Evolutionary conservation across 1,140 invertebrate species (phyloP).

Genomic region (Lucilia cuprina): DNA sequence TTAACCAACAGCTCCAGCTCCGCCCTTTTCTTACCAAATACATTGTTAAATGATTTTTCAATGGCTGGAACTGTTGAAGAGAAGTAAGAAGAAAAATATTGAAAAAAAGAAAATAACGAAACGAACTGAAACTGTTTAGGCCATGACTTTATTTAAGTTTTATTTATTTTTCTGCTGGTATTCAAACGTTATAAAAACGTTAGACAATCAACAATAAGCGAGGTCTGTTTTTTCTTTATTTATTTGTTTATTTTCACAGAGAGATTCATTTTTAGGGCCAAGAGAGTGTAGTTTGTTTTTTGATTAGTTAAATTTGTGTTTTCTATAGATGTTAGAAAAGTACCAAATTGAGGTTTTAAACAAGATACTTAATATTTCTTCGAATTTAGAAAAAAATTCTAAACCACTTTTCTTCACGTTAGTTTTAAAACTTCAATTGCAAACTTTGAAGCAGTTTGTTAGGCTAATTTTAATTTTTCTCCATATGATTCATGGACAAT

Average conservation of each 20-base stretch:
- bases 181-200: not conserved
- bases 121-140: not conserved
- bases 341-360: no score
- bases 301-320: no score
- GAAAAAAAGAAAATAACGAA: not conserved
- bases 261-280: not conserved
- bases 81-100: not conserved
- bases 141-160: not conserved
- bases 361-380: no score
- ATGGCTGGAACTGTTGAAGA: not conserved
- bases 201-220: not conserved
- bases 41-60: not conserved
- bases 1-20: not conserved
- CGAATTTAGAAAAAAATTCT: no score
- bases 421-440: no score
- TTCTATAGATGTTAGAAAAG: no score
- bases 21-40: constrained; percentile 3
- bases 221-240: not conserved
- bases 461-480: no score
- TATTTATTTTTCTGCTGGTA: not conserved
- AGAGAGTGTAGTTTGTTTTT: not conserved
- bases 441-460: no score
- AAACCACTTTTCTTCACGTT: no score
- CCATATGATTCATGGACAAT: no score
- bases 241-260: not conserved